Evolutionary conservation across 2,888 invertebrate species (phyloP).

Genomic region (Colostygia pectinataria): DNA sequence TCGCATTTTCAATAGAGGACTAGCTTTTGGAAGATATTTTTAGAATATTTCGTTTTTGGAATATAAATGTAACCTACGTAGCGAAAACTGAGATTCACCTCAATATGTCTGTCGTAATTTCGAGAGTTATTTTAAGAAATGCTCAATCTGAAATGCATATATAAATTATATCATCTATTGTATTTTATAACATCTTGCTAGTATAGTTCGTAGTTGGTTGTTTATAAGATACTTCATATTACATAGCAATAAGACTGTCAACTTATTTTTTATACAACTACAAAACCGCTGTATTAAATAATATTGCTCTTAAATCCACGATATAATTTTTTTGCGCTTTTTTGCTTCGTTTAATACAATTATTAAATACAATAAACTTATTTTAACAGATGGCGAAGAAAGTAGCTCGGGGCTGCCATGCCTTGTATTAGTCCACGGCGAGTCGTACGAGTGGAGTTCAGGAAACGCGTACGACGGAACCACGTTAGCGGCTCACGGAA

Average conservation of each 20-base stretch:
- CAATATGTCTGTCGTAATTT: neutral
- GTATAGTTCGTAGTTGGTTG: too few relatives aligned
- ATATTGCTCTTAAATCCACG: too few relatives aligned
- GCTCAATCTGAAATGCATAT: too few relatives aligned
- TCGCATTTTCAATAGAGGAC: constrained; percentile 24
- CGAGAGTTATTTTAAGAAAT: neutral
- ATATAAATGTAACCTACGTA: neutral
- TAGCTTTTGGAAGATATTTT: constrained; percentile 8
- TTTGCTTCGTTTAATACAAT: too few relatives aligned
- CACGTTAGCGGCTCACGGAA: constrained; percentile 95
- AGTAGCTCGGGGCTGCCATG: constrained; percentile 87
- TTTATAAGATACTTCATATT: too few relatives aligned
- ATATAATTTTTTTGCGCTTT: too few relatives aligned
- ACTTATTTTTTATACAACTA: too few relatives aligned
- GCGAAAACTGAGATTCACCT: too few relatives aligned
- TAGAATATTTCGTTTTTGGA: constrained; percentile 6
- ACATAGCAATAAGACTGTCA: too few relatives aligned
- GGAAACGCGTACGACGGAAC: constrained; percentile 99
- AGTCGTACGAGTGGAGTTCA: constrained; percentile 98
- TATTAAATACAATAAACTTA: neutral
- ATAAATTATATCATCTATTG: too few relatives aligned
- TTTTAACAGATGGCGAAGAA: constrained; percentile 52
- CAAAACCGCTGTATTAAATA: too few relatives aligned
- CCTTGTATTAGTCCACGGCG: constrained; percentile 95
- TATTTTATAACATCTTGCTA: too few relatives aligned